Conservation (phyloP, 2,113 vertebrate species). For the Cercopithecus mona region DNA sequence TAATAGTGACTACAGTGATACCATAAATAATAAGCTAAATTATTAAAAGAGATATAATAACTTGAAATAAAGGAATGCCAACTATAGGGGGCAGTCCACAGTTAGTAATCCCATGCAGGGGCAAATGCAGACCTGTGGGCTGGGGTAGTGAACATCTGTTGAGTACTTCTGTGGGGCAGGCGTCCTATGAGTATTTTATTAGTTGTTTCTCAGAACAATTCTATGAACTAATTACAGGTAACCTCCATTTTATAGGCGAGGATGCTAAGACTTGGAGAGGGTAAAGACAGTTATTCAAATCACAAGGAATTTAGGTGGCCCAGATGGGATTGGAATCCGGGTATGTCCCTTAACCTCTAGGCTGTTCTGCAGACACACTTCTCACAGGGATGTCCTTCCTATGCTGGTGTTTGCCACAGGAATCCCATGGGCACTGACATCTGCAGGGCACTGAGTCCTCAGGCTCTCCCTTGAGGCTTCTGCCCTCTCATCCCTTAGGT, state of each 20-base stretch:
- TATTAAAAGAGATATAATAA: neutral
- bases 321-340: neutral
- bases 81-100: constrained; percentile 68
- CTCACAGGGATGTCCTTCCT: neutral
- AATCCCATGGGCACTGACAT: neutral
- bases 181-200: neutral
- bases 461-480: neutral
- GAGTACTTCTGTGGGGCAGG: neutral
- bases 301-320: neutral
- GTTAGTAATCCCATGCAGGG: constrained; percentile 44
- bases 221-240: neutral
- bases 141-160: neutral
- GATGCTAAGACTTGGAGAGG: neutral
- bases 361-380: neutral
- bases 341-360: neutral
- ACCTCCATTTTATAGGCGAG: neutral
- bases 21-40: neutral
- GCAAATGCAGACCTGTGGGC: neutral
- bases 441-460: neutral
- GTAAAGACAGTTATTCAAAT: neutral
- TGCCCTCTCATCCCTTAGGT: neutral
- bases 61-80: constrained; percentile 49
- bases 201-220: neutral
- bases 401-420: neutral
- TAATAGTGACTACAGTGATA: neutral